Evolutionary conservation across 2,113 vertebrate species (phyloP).

Genomic region (Nothocercus nigrocapillus): DNA sequence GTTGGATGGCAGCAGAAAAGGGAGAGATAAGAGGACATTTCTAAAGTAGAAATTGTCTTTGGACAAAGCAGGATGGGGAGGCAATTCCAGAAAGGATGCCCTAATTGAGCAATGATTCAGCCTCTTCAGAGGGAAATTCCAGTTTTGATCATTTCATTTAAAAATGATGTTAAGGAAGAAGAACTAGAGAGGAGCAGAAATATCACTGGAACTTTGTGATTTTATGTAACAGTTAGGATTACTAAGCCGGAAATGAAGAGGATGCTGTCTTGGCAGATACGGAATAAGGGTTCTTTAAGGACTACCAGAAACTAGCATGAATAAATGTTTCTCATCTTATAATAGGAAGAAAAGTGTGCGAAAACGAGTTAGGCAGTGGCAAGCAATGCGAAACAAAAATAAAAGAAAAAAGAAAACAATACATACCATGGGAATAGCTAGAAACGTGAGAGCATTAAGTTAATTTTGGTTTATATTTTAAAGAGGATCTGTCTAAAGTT

Average conservation of each 20-base stretch:
- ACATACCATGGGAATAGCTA: background rate
- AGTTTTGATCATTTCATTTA: background rate
- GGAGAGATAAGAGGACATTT: background rate
- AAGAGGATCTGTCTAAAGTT: background rate
- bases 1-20: background rate
- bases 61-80: background rate
- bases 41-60: slow-evolving; percentile 1
- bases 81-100: background rate
- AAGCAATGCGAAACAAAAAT: background rate
- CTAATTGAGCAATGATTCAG: background rate
- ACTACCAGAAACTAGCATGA: background rate
- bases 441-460: background rate
- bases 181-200: slow-evolving; percentile 6
- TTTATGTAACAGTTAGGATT: background rate
- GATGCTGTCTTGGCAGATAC: background rate
- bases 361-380: background rate
- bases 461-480: background rate
- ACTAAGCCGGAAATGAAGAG: slow-evolving; percentile 26
- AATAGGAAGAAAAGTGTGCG: background rate
- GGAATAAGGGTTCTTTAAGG: slow-evolving; percentile 48
- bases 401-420: background rate
- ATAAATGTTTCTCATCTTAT: background rate
- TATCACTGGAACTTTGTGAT: background rate
- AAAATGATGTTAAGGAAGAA: background rate
- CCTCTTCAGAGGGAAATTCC: background rate